Conservation (phyloP, 2,113 vertebrate genomes). For the Rhabdornis inornatus region DNA sequence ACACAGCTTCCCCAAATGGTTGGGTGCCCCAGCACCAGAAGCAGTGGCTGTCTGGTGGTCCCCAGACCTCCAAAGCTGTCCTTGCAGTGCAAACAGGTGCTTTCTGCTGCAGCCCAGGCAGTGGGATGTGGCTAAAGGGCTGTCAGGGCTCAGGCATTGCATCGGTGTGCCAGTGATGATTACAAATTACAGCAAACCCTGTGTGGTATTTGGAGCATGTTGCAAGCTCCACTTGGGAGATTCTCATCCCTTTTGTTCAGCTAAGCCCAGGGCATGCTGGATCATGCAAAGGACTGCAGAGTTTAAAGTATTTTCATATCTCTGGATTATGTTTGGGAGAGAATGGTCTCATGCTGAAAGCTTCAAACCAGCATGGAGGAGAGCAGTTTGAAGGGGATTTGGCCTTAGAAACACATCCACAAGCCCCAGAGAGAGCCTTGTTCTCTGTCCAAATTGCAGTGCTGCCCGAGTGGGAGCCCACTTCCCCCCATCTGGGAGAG, state of each 20-base stretch:
- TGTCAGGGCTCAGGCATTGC: background rate
- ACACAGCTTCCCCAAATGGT: background rate
- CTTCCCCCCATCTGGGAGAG: background rate
- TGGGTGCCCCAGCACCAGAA: accelerated
- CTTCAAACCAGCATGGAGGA: background rate
- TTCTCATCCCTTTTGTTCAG: background rate
- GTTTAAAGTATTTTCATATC: background rate
- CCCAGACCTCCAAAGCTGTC: background rate
- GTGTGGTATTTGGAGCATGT: background rate
- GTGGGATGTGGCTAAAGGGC: background rate
- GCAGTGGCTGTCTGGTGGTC: background rate
- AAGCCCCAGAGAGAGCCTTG: accelerated
- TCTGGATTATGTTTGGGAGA: background rate
- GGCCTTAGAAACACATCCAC: background rate
- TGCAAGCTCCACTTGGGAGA: background rate
- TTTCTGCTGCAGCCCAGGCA: background rate
- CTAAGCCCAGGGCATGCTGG: background rate
- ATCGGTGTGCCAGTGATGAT: accelerated
- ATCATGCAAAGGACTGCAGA: background rate
- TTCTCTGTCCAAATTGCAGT: accelerated
- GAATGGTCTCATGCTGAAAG: background rate
- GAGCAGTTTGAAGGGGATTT: background rate
- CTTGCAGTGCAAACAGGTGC: background rate
- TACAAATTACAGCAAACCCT: background rate
- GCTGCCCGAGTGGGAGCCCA: background rate